Evolutionary conservation across 1,140 invertebrate species (phyloP).

Genomic region (Bombus affinis): DNA sequence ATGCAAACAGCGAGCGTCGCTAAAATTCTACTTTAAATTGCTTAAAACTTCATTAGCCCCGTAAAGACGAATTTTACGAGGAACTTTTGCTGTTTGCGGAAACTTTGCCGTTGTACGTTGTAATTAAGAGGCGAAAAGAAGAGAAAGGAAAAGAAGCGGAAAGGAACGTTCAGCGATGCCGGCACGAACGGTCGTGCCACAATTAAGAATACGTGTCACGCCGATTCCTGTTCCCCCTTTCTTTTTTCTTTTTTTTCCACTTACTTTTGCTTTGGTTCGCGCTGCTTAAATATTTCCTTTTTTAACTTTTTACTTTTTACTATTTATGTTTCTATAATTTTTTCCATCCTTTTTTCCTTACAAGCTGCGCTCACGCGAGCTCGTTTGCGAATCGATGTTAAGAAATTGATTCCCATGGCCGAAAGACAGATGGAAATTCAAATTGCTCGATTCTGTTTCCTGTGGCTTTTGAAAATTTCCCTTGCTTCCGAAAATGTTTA

Average conservation of each 20-base stretch:
- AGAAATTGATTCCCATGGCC: slow-evolving; percentile 1
- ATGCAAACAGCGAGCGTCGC: slow-evolving; percentile 7
- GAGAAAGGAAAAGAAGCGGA: not conserved
- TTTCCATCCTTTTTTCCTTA: not conserved
- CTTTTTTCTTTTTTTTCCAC: not conserved
- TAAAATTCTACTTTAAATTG: slow-evolving; percentile 21
- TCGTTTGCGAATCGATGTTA: not conserved
- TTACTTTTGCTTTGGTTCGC: not conserved
- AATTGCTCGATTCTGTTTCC: not conserved
- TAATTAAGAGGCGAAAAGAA: slow-evolving; percentile 22
- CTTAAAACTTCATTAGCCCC: slow-evolving; percentile 3
- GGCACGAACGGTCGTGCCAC: too few species aligned
- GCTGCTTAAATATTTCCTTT: not conserved
- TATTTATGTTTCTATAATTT: too few species aligned
- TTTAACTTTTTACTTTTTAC: not conserved
- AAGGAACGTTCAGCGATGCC: slow-evolving; percentile 3
- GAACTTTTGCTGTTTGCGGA: slow-evolving; percentile 8
- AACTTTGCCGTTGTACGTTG: not conserved
- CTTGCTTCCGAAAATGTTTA: not conserved
- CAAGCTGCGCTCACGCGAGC: not conserved
- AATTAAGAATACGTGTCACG: slow-evolving; percentile 30
- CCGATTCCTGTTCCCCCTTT: not conserved
- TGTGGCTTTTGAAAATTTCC: not conserved
- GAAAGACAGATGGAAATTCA: not conserved
- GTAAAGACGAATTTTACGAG: slow-evolving; percentile 18